A percentile compares a stretch with the other conserved stretches of the same genome.
Evolutionary conservation across 1,140 invertebrate genomes (phyloP).

Genomic region (Drosophila micromelanica): DNA sequence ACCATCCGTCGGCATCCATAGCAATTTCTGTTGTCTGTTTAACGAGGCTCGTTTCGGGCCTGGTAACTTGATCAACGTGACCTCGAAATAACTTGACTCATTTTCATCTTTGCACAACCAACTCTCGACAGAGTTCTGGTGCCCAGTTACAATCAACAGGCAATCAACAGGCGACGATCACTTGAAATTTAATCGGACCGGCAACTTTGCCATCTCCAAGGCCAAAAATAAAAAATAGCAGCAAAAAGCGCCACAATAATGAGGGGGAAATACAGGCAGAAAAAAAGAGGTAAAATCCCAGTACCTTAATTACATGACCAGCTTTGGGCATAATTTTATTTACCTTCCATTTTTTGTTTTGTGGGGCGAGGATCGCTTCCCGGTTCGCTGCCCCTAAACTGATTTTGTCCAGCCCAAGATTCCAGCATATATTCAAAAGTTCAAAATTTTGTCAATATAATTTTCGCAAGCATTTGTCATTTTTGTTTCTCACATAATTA

Average conservation of each 20-base stretch:
- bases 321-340: constrained; percentile 9
- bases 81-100: constrained; percentile 51
- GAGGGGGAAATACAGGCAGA: constrained; percentile 5
- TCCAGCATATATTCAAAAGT: background rate
- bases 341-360: background rate
- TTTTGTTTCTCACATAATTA: background rate
- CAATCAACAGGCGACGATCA: constrained; percentile 41
- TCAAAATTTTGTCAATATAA: background rate
- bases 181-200: constrained; percentile 59
- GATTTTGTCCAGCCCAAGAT: constrained; percentile 5
- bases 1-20: background rate
- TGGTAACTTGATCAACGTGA: constrained; percentile 55
- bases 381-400: constrained; percentile 45
- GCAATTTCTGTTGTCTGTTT: constrained; percentile 16
- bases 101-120: constrained; percentile 23
- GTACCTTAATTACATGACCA: constrained; percentile 34
- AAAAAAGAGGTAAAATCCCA: constrained; percentile 15
- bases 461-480: constrained; percentile 27
- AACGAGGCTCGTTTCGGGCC: constrained; percentile 23
- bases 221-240: constrained; percentile 13
- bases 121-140: constrained; percentile 19
- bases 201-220: constrained; percentile 39
- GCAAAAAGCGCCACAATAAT: constrained; percentile 13
- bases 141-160: constrained; percentile 4
- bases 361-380: constrained; percentile 34